Conservation (phyloP, 2,797 vertebrate species). For the Enteromius paludinosus region DNA sequence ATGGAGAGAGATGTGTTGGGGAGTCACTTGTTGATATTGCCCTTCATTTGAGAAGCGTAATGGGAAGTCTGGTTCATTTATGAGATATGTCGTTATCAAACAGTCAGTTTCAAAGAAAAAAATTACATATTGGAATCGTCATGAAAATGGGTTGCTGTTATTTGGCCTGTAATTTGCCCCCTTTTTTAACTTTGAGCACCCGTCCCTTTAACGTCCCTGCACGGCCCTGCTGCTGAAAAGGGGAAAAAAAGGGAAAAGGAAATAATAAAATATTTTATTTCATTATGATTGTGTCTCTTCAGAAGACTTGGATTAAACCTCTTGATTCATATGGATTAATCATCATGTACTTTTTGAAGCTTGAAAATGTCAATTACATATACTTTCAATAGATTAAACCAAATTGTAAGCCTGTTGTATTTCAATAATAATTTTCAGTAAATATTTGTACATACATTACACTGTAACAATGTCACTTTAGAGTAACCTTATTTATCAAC, state of each 20-base stretch:
- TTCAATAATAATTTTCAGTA: neutral
- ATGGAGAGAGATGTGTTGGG: too few relatives aligned
- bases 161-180: too few relatives aligned
- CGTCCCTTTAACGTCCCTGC: too few relatives aligned
- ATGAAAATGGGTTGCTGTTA: too few relatives aligned
- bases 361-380: neutral
- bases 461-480: neutral
- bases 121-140: too few relatives aligned
- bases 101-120: too few relatives aligned
- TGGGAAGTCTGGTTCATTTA: too few relatives aligned
- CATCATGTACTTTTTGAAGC: neutral
- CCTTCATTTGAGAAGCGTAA: too few relatives aligned
- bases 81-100: too few relatives aligned
- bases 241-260: neutral
- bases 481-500: neutral
- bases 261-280: neutral
- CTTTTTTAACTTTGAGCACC: too few relatives aligned
- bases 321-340: neutral
- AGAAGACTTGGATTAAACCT: neutral
- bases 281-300: neutral
- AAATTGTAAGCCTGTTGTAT: neutral
- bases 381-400: neutral
- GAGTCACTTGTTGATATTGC: too few relatives aligned
- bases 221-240: too few relatives aligned
- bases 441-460: neutral